Conservation (phyloP, 1,140 invertebrate species). For the Coptotermes formosanus region DNA sequence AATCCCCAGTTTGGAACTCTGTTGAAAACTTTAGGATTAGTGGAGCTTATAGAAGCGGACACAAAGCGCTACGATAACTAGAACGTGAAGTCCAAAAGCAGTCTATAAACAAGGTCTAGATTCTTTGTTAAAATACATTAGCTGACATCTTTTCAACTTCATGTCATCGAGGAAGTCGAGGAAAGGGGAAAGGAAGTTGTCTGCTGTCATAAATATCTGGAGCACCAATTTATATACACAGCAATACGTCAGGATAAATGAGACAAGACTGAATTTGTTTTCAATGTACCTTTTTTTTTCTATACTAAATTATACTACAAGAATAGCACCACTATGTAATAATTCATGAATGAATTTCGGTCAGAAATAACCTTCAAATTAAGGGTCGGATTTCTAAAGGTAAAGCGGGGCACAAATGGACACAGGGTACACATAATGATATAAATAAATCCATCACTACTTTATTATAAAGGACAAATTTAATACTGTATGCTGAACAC, state of each 20-base stretch:
- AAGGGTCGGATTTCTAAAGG: too few relatives aligned
- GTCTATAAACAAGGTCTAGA: not conserved
- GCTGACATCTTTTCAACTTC: too few relatives aligned
- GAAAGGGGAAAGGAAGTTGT: not conserved
- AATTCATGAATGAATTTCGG: too few relatives aligned
- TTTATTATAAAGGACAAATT: too few relatives aligned
- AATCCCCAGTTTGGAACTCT: not conserved
- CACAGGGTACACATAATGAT: too few relatives aligned
- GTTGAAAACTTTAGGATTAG: conserved; percentile 6
- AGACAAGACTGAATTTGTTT: not conserved
- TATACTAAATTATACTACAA: not conserved
- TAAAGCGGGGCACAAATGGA: too few relatives aligned
- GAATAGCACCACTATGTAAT: too few relatives aligned
- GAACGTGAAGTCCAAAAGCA: too few relatives aligned
- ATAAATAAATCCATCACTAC: too few relatives aligned
- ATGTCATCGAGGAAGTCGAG: too few relatives aligned
- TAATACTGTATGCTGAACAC: too few relatives aligned
- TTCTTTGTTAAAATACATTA: not conserved
- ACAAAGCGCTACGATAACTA: not conserved
- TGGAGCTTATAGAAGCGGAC: not conserved
- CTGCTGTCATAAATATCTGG: not conserved
- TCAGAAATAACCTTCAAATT: too few relatives aligned
- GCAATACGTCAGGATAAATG: not conserved
- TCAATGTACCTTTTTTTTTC: not conserved
- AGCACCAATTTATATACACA: not conserved